Base-by-base conservation (phyloP, 2,888 invertebrate genomes). In the Pseudanteris insignis region DNA sequence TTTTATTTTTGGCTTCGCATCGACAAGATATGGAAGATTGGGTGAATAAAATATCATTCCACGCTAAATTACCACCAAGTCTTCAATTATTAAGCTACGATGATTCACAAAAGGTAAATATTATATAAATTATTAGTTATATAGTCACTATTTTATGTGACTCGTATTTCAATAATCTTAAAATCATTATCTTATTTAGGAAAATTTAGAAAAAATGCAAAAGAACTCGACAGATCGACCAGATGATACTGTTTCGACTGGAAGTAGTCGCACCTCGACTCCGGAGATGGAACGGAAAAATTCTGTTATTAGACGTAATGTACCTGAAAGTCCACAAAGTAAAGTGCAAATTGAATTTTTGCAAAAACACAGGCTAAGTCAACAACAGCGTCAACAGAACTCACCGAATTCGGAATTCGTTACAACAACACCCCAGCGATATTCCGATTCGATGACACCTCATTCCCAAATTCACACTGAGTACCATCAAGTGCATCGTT, bases 11-110 rank as follows among this genome's bases (percentile, higher is more conserved):
- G 32, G 90, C 92, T 37, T 82, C 86, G 4, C 86, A 85, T 32
- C 85, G 88, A 44, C 86, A 86, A 1, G 88, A 90, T 50, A 88
- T 94, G 89, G 84, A 86, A 71, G 93, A 94, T 57, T 96, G 96
- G 96, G 88, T 94, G 9, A 89, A 89, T 74, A 96, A 95, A 83
- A 89, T 98, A 67, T 86, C 89, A 46, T 96, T 96, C 86, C 95
- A 96, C 81, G 96, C 98, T 8, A 86, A 87, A 71, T 84, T 96
- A 63, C 93, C 94, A 8, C 96, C 96, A 8, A 91, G 89, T 77
- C 85, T 93, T 75, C 95, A 95, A 79, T 84, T 95, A 24, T 84
- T 93, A 43, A 91, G 92, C 67, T 94, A 94, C 78, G 89, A 90
- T 69, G 85, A 86, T 60, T 84, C 86, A 3, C 85, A 85, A 67